Base-by-base conservation (phyloP, 2,797 vertebrate species). In the Uromys caudimaculatus region DNA sequence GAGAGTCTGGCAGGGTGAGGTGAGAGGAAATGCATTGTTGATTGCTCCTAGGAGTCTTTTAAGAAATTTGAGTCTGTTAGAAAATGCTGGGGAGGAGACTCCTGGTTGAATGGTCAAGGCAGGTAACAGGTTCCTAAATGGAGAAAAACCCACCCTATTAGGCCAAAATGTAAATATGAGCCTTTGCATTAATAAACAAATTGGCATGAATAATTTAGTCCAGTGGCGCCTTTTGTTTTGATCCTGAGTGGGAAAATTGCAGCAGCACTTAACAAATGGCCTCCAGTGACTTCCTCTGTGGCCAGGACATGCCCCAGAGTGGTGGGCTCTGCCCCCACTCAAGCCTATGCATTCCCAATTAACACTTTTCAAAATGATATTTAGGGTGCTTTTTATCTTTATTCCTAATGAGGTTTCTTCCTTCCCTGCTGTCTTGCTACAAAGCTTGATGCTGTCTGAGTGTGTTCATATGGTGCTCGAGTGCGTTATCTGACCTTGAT, bases 401-500 rank as follows among this genome's bases (percentile, higher is more conserved):
- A 97, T 98, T 98, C 96, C 98, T 99, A 99, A 99, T 99, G 98
- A 99, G 98, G 98, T 98, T 99, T 98, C 98, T 98, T 98, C 98
- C 98, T 96, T 99, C 98, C 98, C 98, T 98, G 98, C 98, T 99
- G 98, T 98, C 98, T 99, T 98, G 98, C 98, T 99, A 99, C 98
- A 99, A 99, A 98, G 98, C 98, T 98, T 98, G 98, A 98, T 99
- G 98, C 98, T 89, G 84, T 98, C 98, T 99, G 98, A 99, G 98
- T 98, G 98, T 98, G 98, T 98, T 99, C 98, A 98, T 99, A 99
- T 98, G 98, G 98, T 98, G 98, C 98, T 98, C 96, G 94, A 99
- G 98, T 99, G 98, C 97, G 97, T 98, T 99, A 99, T 99, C 99
- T 99, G 99, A 99, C 99, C 99, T 99, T 99, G 99, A 99, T 99